Base-by-base conservation (phyloP, 2,888 invertebrate species). In the Agonopterix subpropinquella region DNA sequence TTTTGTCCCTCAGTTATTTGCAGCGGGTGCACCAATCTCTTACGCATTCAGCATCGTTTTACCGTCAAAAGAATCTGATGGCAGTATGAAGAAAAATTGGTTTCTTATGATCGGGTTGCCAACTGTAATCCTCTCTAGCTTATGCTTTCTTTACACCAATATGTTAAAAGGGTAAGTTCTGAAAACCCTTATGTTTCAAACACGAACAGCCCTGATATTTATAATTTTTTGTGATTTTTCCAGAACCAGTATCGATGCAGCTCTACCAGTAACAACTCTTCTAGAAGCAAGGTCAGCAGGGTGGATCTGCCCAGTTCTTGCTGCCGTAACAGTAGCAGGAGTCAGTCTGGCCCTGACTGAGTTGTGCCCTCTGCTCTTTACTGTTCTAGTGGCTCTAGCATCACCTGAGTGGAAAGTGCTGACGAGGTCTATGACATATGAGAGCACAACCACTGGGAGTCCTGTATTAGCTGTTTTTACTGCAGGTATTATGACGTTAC, bases 391-490 rank as follows among this genome's bases (percentile, higher is more conserved):
- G 11, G 76, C 80, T 13, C 67, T 92, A 50, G 90, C 91, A 1
- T 90, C 90, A 8, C 90, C 90, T 1, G 91, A 91, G 59, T 92
- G 91, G 91, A 89, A 90, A 54, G 89, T 92, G 13, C 78, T 92
- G 35, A 90, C 92, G 8, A 82, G 90, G 44, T 90, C 90, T 1
- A 87, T 92, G 76, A 89, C 91, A 10, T 91, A 91, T 53, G 90
- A 90, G 63, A 91, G 90, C 57, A 73, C 89, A 2, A 82, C 90
- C 8, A 92, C 91, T 43, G 91, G 91, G 36, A 91, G 91, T 53
- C 91, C 91, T 2, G 90, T 92, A 2, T 66, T 91, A 28, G 92
- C 91, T n/a, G 91, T 91, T 37, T 91, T 92, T 62, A 90, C 90
- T 49, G 91, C 90, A 64, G 91, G 91, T 90, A 61, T 54, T 54